phyloP scores from a whole-genome alignment of 2,113 vertebrate genomes.

The Mungos mungo region DNA sequence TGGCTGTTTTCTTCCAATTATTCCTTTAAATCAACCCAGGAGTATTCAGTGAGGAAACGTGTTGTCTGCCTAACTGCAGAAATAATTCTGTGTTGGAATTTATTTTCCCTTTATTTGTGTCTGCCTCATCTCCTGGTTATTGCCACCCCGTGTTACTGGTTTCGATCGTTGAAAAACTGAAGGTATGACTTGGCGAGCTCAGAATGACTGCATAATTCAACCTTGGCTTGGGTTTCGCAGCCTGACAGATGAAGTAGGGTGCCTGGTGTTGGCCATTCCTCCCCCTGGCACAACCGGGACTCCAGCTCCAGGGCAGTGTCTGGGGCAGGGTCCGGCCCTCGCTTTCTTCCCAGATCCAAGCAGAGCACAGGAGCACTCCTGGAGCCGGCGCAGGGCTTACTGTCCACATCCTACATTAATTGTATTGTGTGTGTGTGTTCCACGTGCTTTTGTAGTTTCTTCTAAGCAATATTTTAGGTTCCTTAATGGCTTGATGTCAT shows the following conservation, averaged over 20 bases:
- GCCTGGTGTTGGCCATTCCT: background rate
- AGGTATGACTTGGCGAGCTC: background rate
- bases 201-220: background rate
- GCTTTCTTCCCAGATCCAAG: background rate
- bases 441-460: background rate
- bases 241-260: background rate
- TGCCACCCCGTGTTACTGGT: background rate
- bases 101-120: background rate
- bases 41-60: background rate
- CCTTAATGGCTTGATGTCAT: background rate
- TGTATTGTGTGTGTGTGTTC: background rate
- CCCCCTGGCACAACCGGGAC: background rate
- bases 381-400: background rate
- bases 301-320: background rate
- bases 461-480: background rate
- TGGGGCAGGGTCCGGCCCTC: background rate
- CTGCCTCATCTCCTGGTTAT: background rate
- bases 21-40: background rate
- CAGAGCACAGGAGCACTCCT: background rate
- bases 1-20: background rate
- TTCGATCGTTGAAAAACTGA: conserved; percentile 1
- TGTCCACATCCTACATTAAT: background rate
- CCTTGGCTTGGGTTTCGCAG: background rate
- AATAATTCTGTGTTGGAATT: background rate
- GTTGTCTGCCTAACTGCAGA: background rate